Percentiles rank a stretch among this genome's conserved stretches.
phyloP scores from a whole-genome alignment of 2,113 vertebrate genomes.

The Pristiophorus japonicus region DNA sequence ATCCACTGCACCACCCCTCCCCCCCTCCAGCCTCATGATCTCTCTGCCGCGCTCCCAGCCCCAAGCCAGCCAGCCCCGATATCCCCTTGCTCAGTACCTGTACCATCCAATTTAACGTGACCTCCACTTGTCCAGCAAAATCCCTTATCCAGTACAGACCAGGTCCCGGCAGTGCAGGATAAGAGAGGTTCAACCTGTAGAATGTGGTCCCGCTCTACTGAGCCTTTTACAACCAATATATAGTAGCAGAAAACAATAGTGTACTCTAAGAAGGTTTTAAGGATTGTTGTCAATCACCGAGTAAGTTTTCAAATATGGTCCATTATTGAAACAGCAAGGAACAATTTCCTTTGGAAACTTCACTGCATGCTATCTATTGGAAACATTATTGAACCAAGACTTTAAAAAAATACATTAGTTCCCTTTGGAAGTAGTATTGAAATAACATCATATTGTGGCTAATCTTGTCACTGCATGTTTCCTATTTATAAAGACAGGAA shows the following conservation, averaged over 20 bases:
- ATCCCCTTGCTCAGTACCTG: too few species aligned
- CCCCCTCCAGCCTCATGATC: too few species aligned
- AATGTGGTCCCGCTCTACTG: neutral
- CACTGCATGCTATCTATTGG: neutral
- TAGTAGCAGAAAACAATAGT: neutral
- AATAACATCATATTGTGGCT: neutral
- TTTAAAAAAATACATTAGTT: neutral
- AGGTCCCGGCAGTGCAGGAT: too few species aligned
- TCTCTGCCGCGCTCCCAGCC: too few species aligned
- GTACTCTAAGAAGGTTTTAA: too few species aligned
- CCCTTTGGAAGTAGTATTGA: neutral
- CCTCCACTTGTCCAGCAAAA: too few species aligned
- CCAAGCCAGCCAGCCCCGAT: too few species aligned
- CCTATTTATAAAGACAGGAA: neutral
- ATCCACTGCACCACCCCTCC: too few species aligned
- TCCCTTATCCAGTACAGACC: too few species aligned
- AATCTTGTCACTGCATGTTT: neutral
- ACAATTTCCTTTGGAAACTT: neutral
- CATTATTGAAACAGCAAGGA: neutral
- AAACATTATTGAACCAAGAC: neutral
- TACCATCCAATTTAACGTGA: too few species aligned
- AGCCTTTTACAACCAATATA: neutral
- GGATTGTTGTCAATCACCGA: neutral
- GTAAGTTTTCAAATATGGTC: neutral
- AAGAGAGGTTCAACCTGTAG: too few species aligned